phyloP scores from a whole-genome alignment of 1,140 invertebrate genomes.

The Calosoma granatense region DNA sequence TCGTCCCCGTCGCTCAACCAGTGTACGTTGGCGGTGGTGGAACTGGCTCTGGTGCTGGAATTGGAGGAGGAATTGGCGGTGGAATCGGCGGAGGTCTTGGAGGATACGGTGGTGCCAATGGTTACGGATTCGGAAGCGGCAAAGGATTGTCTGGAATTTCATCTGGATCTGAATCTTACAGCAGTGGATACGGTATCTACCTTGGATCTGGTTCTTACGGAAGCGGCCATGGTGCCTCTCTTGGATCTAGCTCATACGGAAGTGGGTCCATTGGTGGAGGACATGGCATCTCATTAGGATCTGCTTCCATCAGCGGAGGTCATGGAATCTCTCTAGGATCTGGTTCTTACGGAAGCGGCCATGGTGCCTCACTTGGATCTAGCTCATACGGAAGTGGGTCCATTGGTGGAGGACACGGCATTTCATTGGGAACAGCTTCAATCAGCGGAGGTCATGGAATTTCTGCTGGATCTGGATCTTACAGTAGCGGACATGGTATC shows the following conservation, averaged over 20 bases:
- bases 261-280: slow-evolving; percentile 12
- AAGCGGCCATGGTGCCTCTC: slow-evolving; percentile 9
- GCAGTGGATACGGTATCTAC: slow-evolving; percentile 13
- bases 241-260: slow-evolving; percentile 5
- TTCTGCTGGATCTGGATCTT: not conserved
- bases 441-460: not conserved
- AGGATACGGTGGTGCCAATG: slow-evolving; percentile 13
- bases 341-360: not conserved
- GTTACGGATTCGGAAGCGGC: slow-evolving; percentile 13
- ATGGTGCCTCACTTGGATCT: slow-evolving; percentile 10
- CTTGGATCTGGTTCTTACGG: not conserved
- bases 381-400: not conserved
- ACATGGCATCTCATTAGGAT: slow-evolving; percentile 6
- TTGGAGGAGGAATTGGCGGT: slow-evolving; percentile 16
- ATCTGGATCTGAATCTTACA: not conserved
- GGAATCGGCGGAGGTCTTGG: slow-evolving; percentile 19
- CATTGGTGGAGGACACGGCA: not conserved
- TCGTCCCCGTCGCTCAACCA: slow-evolving; percentile 26
- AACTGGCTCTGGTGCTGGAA: slow-evolving; percentile 14
- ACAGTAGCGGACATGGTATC: not conserved
- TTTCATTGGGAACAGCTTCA: not conserved
- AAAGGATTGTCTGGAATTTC: slow-evolving; percentile 9
- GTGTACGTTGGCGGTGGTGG: slow-evolving; percentile 24
- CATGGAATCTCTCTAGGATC: slow-evolving; percentile 5
- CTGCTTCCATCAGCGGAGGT: not conserved